Evolutionary conservation across 2,888 invertebrate species (phyloP), one percentile per base, ranked within the genome.

Genomic region (Megaustenia siamemsis): DNA sequence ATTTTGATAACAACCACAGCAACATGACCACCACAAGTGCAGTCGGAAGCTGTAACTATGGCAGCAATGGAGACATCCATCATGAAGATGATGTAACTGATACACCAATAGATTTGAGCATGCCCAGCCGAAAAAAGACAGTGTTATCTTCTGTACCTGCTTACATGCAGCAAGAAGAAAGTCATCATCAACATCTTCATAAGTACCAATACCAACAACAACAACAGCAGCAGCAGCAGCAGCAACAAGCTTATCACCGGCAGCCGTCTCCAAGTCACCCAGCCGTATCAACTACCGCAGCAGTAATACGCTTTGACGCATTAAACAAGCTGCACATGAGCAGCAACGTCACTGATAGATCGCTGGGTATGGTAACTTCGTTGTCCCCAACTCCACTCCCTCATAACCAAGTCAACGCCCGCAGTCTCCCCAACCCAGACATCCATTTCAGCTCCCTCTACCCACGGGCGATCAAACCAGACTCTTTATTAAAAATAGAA

Each of bases 71-170:
- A 24, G 24, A 32, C n/a, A 18, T 18, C 4, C n/a, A 75, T 6
- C 56, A 53, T 32, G 38, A 56, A 21, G n/a, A n/a, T n/a, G n/a
- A n/a, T n/a, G 60, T 10, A 21, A 18, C 24, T 3, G 77, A 77
- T n/a, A 35, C 77, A 6, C 77, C 77, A 8, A 79, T 79, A 28
- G 79, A 79, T 43, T 28, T 79, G 43, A 79, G 79, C 66, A 79
- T 79, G 79, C 43, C 38, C n/a, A 79, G 63, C 38, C 10, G 60
- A n/a, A 56, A 56, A 21, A 56, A 56, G 56, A 5, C 28, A 8
- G n/a, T 12, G n/a, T 28, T n/a, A n/a, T 49, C 76, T 28, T 28
- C 56, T 56, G n/a, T 56, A 56, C 24, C 56, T 56, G 56, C n/a
- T 56, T 56, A 63, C 12, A 32, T 28, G 28, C 28, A 63, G 28